These are phyloP conservation scores for Eleutherodactylus coqui DNA, from an alignment of 2,797 vertebrate genomes.

Conservation along the genomic window DNA sequence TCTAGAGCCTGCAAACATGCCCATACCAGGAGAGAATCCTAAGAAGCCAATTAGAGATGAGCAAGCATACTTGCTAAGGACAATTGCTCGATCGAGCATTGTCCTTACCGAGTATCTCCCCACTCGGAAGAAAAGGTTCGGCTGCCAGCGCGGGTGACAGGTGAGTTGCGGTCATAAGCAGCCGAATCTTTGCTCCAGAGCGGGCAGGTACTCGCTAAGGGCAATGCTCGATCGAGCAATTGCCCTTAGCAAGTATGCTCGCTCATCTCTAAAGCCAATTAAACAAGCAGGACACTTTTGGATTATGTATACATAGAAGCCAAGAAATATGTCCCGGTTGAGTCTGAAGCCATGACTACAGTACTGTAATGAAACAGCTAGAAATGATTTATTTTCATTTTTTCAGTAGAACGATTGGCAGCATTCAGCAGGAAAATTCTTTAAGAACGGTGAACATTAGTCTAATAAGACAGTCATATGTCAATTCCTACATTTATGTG, in stretches of 20 bases:
- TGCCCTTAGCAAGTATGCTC: too few species aligned
- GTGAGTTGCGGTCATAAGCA: too few species aligned
- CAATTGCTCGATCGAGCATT: too few species aligned
- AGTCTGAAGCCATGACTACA: not conserved
- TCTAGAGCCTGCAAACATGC: not conserved
- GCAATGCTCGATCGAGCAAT: too few species aligned
- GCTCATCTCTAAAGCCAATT: too few species aligned
- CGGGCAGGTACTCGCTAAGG: too few species aligned
- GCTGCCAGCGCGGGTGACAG: too few species aligned
- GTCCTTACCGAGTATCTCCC: too few species aligned
- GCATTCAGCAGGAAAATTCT: not conserved
- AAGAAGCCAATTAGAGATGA: too few species aligned
- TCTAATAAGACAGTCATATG: constrained; percentile 9
- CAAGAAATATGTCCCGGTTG: not conserved
- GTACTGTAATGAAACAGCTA: not conserved
- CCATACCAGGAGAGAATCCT: not conserved
- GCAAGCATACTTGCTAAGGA: too few species aligned
- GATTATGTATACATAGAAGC: not conserved
- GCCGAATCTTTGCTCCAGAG: too few species aligned
- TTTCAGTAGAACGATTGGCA: not conserved
- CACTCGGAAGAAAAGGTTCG: too few species aligned
- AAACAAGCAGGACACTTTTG: not conserved
- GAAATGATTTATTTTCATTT: not conserved
- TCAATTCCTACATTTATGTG: constrained; percentile 17
- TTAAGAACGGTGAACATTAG: not conserved